Base-by-base conservation (phyloP, 2,888 invertebrate species). In the Macaria liturata region DNA sequence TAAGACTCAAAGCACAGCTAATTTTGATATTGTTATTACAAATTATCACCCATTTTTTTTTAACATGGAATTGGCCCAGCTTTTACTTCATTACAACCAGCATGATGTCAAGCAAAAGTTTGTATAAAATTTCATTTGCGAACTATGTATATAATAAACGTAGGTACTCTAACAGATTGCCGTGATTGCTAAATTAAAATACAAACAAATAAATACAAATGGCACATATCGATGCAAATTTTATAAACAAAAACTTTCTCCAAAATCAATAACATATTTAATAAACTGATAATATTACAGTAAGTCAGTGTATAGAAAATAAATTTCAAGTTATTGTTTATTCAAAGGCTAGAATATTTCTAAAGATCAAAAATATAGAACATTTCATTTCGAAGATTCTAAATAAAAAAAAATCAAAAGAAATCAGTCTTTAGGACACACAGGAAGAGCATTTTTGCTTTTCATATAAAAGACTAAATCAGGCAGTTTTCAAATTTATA, bases 361-460 rank as follows among this genome's bases (percentile, higher is more conserved):
- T 48, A 45, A 31, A 45, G 9, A 49, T 49, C 45, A 47, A 30
- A 37, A 49, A 51, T 34, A 50, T 60, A 50, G 39, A 47, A 46
- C 34, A n/a, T 57, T 55, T 44, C 9, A 46, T 34, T 59, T 64
- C 51, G 50, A 46, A 52, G 31, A 55, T 42, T 59, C 51, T 51
- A 58, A 57, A 49, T 45, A 50, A 62, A 68, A 61, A 60, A 64
- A 69, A 64, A 64, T 62, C 54, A 70, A 70, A 69, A 57, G 53
- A 67, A 68, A 66, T 77, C 77, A 77, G 77, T 77, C 77, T 77
- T 77, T 71, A 63, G 65, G 64, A 70, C 61, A 48, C 64, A 62
- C 70, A 76, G 74, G 76, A 74, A 75, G 76, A 71, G 66, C 70
- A 49, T 62, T 61, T 62, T 64, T 54, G 55, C 57, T 45, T 46